phyloP scores from a whole-genome alignment of 2,888 invertebrate genomes.

The Pheosia tremula region DNA sequence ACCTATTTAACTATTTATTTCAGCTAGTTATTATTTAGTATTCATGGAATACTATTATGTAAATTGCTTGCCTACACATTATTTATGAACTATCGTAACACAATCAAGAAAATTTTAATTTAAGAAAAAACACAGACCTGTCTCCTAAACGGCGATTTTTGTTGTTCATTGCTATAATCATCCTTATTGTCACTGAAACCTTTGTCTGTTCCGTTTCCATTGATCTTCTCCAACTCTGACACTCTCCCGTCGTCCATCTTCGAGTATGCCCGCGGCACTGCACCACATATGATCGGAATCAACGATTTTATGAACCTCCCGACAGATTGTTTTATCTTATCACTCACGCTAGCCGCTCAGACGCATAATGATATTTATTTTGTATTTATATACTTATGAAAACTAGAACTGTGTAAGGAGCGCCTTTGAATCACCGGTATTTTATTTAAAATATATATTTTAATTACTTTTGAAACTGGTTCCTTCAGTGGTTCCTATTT shows the following conservation, averaged over 20 bases:
- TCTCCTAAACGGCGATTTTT: conserved; percentile 58
- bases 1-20: no score
- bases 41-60: no score
- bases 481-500: no score
- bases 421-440: background rate
- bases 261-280: conserved; percentile 47
- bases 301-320: conserved; percentile 42
- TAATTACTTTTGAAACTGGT: background rate
- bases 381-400: conserved; percentile 15
- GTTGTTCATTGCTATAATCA: conserved; percentile 34
- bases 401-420: background rate
- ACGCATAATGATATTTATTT: conserved; percentile 18
- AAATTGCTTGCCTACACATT: no score
- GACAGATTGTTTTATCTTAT: conserved; percentile 60
- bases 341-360: conserved; percentile 38
- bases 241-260: conserved; percentile 62
- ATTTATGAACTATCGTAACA: background rate
- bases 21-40: no score
- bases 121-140: conserved; percentile 60
- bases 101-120: conserved; percentile 10
- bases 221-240: conserved; percentile 67
- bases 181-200: conserved; percentile 47
- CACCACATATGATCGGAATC: conserved; percentile 42
- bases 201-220: conserved; percentile 53
- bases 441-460: no score